These are phyloP conservation scores for Tetrao urogallus DNA, from an alignment of 2,113 vertebrate species.

Conservation along the genomic window DNA sequence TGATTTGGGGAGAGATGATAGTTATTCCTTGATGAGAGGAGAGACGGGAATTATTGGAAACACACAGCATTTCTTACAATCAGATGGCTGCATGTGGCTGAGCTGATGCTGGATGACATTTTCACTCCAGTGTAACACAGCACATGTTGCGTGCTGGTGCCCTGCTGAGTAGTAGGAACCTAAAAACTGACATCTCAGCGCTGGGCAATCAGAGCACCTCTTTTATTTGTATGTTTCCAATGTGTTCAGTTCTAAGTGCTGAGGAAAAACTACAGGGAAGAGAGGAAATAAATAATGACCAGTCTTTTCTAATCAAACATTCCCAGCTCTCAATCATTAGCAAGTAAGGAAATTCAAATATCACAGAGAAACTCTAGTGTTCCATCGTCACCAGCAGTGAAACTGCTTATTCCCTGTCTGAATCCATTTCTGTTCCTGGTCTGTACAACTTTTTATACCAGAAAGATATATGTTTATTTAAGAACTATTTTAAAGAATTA, in stretches of 20 bases:
- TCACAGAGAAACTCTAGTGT: background rate
- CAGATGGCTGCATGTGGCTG: constrained; percentile 6
- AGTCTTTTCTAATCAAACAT: background rate
- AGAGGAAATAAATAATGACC: background rate
- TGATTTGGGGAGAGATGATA: constrained; percentile 27
- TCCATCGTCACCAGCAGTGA: background rate
- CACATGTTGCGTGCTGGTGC: background rate
- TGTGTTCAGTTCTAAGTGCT: background rate
- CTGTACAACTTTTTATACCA: background rate
- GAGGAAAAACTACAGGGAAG: background rate
- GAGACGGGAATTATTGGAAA: constrained; percentile 18
- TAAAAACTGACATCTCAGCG: background rate
- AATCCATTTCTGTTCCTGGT: background rate
- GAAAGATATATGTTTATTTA: background rate
- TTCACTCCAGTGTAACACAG: constrained; percentile 5
- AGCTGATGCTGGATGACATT: constrained; percentile 32
- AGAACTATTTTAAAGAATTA: background rate
- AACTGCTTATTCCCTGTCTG: background rate
- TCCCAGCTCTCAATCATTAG: background rate
- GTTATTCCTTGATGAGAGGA: constrained; percentile 22
- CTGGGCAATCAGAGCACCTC: background rate
- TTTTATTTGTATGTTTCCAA: background rate
- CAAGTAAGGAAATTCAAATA: background rate
- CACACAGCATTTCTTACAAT: background rate
- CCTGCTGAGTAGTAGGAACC: background rate